A percentile compares a stretch with the other conserved stretches of the same genome.
These are phyloP conservation scores for Reinhardtius hippoglossoides DNA, from an alignment of 2,113 vertebrate species.

Conservation along the genomic window DNA sequence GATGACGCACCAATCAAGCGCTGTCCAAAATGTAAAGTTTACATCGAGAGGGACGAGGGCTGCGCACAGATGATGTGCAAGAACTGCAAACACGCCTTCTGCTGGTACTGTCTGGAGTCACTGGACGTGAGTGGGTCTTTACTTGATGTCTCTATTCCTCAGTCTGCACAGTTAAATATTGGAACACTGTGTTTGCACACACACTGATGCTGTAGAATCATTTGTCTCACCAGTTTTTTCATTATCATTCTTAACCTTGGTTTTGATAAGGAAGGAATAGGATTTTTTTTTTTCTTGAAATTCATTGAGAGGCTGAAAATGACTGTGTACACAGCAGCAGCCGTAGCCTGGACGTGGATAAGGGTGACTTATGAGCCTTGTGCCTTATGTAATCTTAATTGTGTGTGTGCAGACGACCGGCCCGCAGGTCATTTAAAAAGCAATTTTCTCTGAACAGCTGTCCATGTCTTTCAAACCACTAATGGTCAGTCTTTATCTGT, in stretches of 20 bases:
- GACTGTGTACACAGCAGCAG: not conserved
- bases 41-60: slow-evolving; percentile 97
- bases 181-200: not conserved
- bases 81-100: slow-evolving; percentile 99
- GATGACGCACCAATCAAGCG: slow-evolving; percentile 96
- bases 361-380: slow-evolving; percentile 3
- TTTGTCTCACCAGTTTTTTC: slow-evolving; percentile 27
- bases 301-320: not conserved
- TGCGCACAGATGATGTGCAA: slow-evolving; percentile 99
- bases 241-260: slow-evolving; percentile 38
- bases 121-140: slow-evolving; percentile 90
- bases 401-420: not conserved
- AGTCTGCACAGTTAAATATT: not conserved
- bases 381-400: slow-evolving; percentile 53
- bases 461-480: slow-evolving; percentile 29
- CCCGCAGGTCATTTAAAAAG: slow-evolving; percentile 47
- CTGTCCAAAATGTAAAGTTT: slow-evolving; percentile 98
- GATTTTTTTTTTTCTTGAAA: not conserved
- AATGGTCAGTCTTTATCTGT: slow-evolving; percentile 45
- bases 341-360: not conserved
- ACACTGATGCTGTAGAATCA: slow-evolving; percentile 6
- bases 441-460: slow-evolving; percentile 44
- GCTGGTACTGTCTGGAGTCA: slow-evolving; percentile 99
- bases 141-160: not conserved
- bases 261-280: slow-evolving; percentile 21